A percentile compares a stretch with the other conserved stretches of the same genome.
Evolutionary conservation across 1,140 invertebrate species (phyloP).

Genomic region (Saccostrea glomerata): DNA sequence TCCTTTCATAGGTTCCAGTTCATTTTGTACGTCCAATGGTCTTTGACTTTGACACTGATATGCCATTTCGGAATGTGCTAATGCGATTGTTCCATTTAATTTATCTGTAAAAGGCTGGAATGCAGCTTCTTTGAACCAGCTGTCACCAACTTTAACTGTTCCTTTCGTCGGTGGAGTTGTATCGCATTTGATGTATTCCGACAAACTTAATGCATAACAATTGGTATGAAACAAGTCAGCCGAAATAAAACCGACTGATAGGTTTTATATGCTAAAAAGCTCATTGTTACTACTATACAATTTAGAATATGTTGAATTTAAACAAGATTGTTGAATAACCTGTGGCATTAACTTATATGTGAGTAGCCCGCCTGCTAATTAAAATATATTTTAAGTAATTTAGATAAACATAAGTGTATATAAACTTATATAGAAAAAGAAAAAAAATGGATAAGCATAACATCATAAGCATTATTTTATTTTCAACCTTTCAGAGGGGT

Average conservation of each 20-base stretch:
- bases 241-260: no score
- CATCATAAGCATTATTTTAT: not conserved
- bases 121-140: conserved; percentile 32
- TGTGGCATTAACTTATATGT: no score
- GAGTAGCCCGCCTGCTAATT: no score
- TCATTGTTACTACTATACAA: no score
- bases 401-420: no score
- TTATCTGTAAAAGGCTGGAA: conserved; percentile 47
- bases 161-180: conserved; percentile 44
- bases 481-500: not conserved
- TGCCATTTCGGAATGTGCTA: conserved; percentile 32
- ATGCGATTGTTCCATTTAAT: conserved; percentile 34
- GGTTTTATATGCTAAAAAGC: no score
- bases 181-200: conserved; percentile 44
- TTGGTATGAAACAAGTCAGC: no score
- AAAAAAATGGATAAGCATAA: no score
- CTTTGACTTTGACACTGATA: conserved; percentile 37
- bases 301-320: no score
- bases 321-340: no score
- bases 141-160: conserved; percentile 40
- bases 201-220: not conserved
- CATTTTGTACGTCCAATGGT: not conserved
- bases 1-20: not conserved
- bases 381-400: no score
- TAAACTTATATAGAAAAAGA: no score